Base-by-base conservation (phyloP, 2,888 invertebrate genomes). In the Dyspetes luteomarginatus region DNA sequence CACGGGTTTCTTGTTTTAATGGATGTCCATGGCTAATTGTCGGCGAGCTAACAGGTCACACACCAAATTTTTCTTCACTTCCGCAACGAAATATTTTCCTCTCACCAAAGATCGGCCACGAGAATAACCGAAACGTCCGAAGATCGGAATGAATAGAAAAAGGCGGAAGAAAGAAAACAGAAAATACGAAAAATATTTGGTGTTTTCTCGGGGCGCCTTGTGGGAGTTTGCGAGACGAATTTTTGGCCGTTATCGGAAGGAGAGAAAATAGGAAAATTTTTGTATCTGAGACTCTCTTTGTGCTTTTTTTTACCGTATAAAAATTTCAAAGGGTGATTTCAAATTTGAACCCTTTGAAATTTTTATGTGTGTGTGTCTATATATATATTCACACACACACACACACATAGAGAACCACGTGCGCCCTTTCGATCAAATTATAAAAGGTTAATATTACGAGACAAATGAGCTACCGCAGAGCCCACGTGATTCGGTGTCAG, bases 151-250 rank as follows among this genome's bases (percentile, higher is more conserved):
- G 45, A 45, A 22, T 9, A 60, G 48, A 30, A 68, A 75, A 60
- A 68, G 41, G 67, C 58, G 67, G 55, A 43, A 62, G 45, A 30
- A 30, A 4, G 43, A 19, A 43, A 22, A 67, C 0, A 19, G 22
- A 15, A 67, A 48, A 17, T 28, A 15, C 26, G 26, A 45, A 69
- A 12, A 26, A 4, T 58, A 15, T 78, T 48, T n/a, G 9, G 17
- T 26, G 19, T 3, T 26, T 24, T 5, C 36, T n/a, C n/a, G n/a
- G n/a, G 74, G 74, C 71, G 71, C 69, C 69, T 22, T 22, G 58
- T 69, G 81, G 82, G 82, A 81, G 84, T 82, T 67, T 64, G 81
- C 81, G 85, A 86, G 73, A 86, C 82, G 83, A 84, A 86, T 86
- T 85, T n/a, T 76, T 65, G 58, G 65, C 72, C 71, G 64, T 58